These are phyloP conservation scores for Notospermus geniculatus DNA, from an alignment of 1,140 invertebrate species.

Conservation along the genomic window DNA sequence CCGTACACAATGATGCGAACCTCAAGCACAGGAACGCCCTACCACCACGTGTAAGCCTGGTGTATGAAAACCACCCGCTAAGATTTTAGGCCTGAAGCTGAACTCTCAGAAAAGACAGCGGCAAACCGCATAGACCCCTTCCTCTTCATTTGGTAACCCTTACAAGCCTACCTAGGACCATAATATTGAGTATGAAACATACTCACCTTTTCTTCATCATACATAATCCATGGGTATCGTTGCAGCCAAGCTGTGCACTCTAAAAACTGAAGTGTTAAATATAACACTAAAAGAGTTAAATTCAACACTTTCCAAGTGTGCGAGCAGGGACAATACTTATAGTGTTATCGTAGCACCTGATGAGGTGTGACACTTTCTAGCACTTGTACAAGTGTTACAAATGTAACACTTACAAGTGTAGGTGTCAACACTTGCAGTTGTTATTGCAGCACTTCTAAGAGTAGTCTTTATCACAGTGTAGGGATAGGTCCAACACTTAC, in stretches of 20 bases:
- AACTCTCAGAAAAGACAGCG: not conserved
- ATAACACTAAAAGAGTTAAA: too few relatives aligned
- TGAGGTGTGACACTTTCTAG: too few relatives aligned
- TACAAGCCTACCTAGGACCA: not conserved
- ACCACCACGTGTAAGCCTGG: not conserved
- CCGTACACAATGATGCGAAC: not conserved
- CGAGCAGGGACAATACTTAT: too few relatives aligned
- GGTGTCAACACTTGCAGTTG: too few relatives aligned
- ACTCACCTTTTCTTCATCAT: not conserved
- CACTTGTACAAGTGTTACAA: too few relatives aligned
- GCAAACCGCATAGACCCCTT: not conserved
- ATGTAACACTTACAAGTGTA: too few relatives aligned
- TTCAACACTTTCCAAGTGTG: too few relatives aligned
- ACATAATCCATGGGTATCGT: not conserved
- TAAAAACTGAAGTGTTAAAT: too few relatives aligned
- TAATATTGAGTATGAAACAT: not conserved
- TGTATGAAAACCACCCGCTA: not conserved
- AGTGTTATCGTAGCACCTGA: too few relatives aligned
- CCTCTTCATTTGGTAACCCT: not conserved
- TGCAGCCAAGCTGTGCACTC: not conserved
- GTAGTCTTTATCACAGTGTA: too few relatives aligned
- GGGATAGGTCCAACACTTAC: too few relatives aligned
- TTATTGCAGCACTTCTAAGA: too few relatives aligned
- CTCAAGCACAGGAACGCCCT: not conserved
- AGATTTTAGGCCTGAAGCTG: not conserved